Percentiles rank a stretch among this genome's conserved stretches.
These are phyloP conservation scores for Laupala kohalensis DNA, from an alignment of 1,140 invertebrate genomes.

Conservation along the genomic window DNA sequence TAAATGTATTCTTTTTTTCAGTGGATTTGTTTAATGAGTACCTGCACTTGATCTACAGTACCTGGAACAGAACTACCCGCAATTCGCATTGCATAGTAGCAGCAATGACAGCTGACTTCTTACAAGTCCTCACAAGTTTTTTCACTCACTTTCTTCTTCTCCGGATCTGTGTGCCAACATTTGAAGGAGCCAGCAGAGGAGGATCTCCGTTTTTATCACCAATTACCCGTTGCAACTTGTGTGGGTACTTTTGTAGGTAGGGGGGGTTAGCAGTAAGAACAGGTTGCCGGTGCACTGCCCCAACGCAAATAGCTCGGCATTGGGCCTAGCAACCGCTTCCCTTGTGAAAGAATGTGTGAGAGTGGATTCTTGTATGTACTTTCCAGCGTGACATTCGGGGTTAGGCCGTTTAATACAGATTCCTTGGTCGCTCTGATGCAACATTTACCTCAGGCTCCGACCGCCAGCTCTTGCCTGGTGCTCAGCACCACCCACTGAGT, in stretches of 20 bases:
- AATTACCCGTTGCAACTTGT: background rate
- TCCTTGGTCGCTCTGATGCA: background rate
- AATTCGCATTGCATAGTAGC: background rate
- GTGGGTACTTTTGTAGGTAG: background rate
- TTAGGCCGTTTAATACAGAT: background rate
- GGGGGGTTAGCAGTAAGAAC: background rate
- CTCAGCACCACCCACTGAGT: background rate
- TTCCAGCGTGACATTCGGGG: background rate
- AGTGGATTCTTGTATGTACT: background rate
- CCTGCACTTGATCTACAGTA: constrained; percentile 13
- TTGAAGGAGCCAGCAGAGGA: background rate
- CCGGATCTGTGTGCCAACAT: background rate
- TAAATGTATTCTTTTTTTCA: background rate
- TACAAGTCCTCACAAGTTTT: background rate
- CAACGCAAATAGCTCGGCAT: too few relatives aligned
- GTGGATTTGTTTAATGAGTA: constrained; percentile 9
- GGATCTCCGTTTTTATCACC: background rate
- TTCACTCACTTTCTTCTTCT: background rate
- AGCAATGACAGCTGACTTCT: background rate
- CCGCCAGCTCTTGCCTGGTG: background rate
- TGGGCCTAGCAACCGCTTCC: too few relatives aligned
- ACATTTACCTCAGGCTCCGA: background rate
- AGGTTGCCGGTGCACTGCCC: background rate
- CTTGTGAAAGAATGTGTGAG: background rate
- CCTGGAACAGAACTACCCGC: constrained; percentile 9